These are phyloP conservation scores for Halichondria panicea DNA, from an alignment of 37 sponge, comb jelly and placozoan species.

Conservation along the genomic window DNA sequence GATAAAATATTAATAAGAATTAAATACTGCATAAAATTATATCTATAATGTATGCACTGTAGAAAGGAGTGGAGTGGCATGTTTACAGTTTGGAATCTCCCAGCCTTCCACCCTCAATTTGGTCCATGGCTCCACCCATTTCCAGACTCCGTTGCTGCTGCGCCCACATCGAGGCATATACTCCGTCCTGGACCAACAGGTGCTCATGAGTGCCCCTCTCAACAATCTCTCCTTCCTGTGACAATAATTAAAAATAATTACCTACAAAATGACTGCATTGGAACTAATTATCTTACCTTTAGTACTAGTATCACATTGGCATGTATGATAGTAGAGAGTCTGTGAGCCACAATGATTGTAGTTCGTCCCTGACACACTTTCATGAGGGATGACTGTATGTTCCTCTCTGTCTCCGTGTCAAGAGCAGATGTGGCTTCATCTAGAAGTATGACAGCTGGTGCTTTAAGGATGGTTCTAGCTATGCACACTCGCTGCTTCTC, in stretches of 20 bases:
- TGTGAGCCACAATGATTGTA: constrained; percentile 93
- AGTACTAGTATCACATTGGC: constrained; percentile 94
- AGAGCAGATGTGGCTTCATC: constrained; percentile 99
- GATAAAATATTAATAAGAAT: neutral
- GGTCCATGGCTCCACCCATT: neutral
- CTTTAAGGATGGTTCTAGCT: constrained; percentile 95
- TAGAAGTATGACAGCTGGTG: constrained; percentile 89
- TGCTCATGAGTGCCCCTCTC: constrained; percentile 83
- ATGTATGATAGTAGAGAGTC: constrained; percentile 96
- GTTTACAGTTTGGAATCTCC: neutral
- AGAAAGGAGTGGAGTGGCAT: neutral
- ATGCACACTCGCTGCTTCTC: constrained; percentile 97
- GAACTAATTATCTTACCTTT: constrained; percentile 41
- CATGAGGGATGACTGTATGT: constrained; percentile 89
- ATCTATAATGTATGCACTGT: neutral
- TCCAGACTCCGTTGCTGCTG: constrained; percentile 81
- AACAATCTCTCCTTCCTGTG: constrained; percentile 62
- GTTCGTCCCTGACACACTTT: constrained; percentile 86
- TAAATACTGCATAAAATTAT: neutral
- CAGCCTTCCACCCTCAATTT: too few relatives aligned
- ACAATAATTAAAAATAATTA: neutral
- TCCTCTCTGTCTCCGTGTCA: constrained; percentile 94
- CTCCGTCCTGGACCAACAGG: constrained; percentile 62
- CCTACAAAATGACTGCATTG: neutral
- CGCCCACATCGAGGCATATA: constrained; percentile 92